Evolutionary conservation across 2,888 invertebrate species (phyloP).

Genomic region (Diloba caeruleocephala): DNA sequence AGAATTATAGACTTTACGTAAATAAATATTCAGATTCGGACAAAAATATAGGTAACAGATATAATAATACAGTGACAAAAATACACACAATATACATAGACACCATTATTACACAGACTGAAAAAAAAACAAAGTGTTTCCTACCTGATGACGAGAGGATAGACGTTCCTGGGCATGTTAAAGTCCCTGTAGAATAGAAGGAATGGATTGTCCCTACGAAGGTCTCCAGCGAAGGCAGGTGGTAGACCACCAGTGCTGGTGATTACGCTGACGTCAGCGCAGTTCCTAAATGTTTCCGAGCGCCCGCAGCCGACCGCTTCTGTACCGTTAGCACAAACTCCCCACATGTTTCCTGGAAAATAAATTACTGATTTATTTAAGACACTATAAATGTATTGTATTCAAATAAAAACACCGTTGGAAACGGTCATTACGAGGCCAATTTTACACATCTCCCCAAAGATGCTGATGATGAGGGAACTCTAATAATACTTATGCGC

Average conservation of each 20-base stretch:
- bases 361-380: neutral
- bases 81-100: slow-evolving; percentile 32
- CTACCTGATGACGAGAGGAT: slow-evolving; percentile 93
- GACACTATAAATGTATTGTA: too few relatives aligned
- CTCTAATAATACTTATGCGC: too few relatives aligned
- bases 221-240: slow-evolving; percentile 91
- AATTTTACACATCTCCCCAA: too few relatives aligned
- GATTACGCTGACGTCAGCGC: slow-evolving; percentile 95
- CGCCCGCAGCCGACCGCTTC: slow-evolving; percentile 96
- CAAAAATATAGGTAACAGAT: slow-evolving; percentile 27
- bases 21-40: slow-evolving; percentile 33
- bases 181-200: slow-evolving; percentile 93
- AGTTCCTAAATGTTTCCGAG: slow-evolving; percentile 97
- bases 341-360: slow-evolving; percentile 95
- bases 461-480: too few relatives aligned
- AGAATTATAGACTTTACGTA: slow-evolving; percentile 42
- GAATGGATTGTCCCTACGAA: slow-evolving; percentile 91
- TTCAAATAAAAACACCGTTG: too few relatives aligned
- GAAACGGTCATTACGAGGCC: too few relatives aligned
- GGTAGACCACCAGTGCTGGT: slow-evolving; percentile 94
- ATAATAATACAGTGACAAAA: slow-evolving; percentile 24
- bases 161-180: slow-evolving; percentile 91
- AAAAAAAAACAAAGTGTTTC: slow-evolving; percentile 13
- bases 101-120: slow-evolving; percentile 30
- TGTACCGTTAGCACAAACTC: slow-evolving; percentile 95